Evolutionary conservation across 1,140 invertebrate species (phyloP).

Genomic region (Pogonomyrmex barbatus): DNA sequence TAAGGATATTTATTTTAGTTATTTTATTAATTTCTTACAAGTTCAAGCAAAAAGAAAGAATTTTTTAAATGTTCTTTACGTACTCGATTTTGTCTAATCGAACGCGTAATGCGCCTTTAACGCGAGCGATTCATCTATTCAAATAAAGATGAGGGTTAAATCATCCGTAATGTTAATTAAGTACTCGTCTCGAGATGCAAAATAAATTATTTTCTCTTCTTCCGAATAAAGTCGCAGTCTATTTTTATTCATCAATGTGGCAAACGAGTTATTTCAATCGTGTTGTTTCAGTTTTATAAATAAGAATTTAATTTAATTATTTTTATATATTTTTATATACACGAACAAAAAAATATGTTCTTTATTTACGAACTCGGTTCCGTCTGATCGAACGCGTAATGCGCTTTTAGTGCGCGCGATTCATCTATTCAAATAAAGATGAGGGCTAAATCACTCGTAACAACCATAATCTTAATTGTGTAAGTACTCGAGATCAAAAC

Average conservation of each 20-base stretch:
- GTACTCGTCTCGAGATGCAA: conserved; percentile 5
- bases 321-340: background rate
- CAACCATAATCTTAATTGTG: conserved; percentile 44
- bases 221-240: background rate
- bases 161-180: conserved; percentile 40
- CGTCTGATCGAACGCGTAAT: conserved; percentile 39
- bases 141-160: conserved; percentile 52
- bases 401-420: conserved; percentile 54
- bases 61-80: background rate
- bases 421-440: conserved; percentile 12
- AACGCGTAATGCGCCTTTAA: conserved; percentile 62
- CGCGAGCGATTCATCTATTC: conserved; percentile 39
- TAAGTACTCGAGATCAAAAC: conserved; percentile 19
- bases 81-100: background rate
- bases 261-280: background rate
- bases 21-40: too few species aligned
- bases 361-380: background rate
- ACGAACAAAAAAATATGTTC: background rate
- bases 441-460: conserved; percentile 41
- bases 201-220: conserved; percentile 11
- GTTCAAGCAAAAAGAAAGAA: background rate
- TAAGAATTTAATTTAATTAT: background rate
- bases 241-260: too few species aligned
- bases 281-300: background rate
- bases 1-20: background rate